A percentile compares a stretch with the other conserved stretches of the same genome.
These are phyloP conservation scores for Ceratoteleas bidentatus DNA, from an alignment of 1,140 invertebrate genomes.

Conservation along the genomic window DNA sequence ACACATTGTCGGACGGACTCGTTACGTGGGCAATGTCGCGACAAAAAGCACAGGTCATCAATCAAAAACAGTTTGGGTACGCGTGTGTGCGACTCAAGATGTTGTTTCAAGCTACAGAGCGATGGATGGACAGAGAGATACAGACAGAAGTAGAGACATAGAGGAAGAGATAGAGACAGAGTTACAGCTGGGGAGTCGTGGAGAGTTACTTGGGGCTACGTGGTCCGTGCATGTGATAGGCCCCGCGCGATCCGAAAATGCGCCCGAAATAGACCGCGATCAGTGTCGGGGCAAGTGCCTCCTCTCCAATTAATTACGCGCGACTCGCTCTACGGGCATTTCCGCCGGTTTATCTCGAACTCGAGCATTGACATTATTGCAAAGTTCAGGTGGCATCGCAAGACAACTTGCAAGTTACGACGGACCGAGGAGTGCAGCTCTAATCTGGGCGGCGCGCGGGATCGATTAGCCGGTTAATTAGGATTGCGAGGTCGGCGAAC, in stretches of 20 bases:
- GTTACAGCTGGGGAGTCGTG: conserved; percentile 26
- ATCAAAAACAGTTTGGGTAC: conserved; percentile 39
- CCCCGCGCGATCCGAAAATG: conserved; percentile 16
- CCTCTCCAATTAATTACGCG: conserved; percentile 61
- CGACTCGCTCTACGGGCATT: conserved; percentile 34
- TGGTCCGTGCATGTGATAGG: not conserved
- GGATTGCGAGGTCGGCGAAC: conserved; percentile 67
- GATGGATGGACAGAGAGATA: conserved; percentile 9
- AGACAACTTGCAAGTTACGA: conserved; percentile 65
- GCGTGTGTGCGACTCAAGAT: conserved; percentile 33
- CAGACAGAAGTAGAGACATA: conserved; percentile 43
- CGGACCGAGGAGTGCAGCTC: conserved; percentile 37
- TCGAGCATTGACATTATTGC: conserved; percentile 63
- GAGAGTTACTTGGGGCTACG: not conserved
- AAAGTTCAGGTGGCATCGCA: conserved; percentile 53
- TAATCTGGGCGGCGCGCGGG: conserved; percentile 57
- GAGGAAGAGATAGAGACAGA: conserved; percentile 28
- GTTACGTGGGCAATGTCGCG: conserved; percentile 22
- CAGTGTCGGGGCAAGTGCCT: conserved; percentile 47
- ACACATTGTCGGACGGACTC: conserved; percentile 19
- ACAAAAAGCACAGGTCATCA: conserved; percentile 52
- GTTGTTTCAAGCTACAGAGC: conserved; percentile 38
- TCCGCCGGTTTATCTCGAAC: conserved; percentile 58
- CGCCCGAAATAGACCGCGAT: conserved; percentile 34
- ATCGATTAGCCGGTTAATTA: conserved; percentile 68